Evolutionary conservation across 30 jellyfish, hydroid and myxozoan genomes (phyloP).

Genomic region (Pseudorhiza aurosa): DNA sequence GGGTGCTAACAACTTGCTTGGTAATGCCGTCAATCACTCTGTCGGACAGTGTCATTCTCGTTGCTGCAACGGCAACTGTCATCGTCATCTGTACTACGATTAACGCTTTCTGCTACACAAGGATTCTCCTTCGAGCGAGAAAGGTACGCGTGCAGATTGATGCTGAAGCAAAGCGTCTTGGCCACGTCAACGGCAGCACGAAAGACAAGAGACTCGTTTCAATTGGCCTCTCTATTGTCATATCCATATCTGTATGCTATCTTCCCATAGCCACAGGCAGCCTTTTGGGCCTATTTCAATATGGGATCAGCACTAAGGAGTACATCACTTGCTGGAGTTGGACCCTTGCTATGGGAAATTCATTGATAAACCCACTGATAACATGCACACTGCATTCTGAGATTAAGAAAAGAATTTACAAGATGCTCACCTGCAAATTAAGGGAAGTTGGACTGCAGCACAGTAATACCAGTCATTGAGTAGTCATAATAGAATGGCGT

Average conservation of each 20-base stretch:
- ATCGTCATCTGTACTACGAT: background rate
- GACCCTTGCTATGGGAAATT: slow-evolving; percentile 5
- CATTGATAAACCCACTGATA: slow-evolving; percentile 3
- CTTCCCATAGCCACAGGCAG: background rate
- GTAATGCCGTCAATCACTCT: background rate
- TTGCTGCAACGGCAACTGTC: background rate
- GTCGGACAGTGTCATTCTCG: background rate
- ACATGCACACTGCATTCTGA: background rate
- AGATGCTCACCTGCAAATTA: background rate
- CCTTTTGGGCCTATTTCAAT: background rate
- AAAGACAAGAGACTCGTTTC: slow-evolving; percentile 8
- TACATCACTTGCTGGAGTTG: slow-evolving; percentile 5
- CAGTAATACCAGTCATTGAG: background rate
- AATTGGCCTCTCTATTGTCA: background rate
- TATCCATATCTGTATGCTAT: slow-evolving; percentile 1
- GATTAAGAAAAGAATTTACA: background rate
- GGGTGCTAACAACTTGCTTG: background rate
- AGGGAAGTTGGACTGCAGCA: background rate
- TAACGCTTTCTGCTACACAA: slow-evolving; percentile 2
- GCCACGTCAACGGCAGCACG: background rate
- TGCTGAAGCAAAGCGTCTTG: background rate
- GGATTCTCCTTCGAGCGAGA: slow-evolving; percentile 17
- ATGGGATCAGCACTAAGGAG: background rate
- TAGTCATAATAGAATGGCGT: too few relatives aligned
- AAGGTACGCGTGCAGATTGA: slow-evolving; percentile 3